phyloP scores from a whole-genome alignment of 2,113 vertebrate species.

The Bos taurus region ARS-UCD2.0 NW_020192292.1:7158001-7158500 shows the following conservation, averaged over 20 bases:
- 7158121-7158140: not conserved
- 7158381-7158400: not conserved
- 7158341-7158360: not conserved
- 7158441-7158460: not conserved
- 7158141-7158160: not conserved
- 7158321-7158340: not conserved
- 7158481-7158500: not conserved
- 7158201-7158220: not conserved
- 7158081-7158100: not conserved
- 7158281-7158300: not conserved
- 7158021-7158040: not conserved
- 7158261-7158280: not conserved
- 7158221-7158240: not conserved
- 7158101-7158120: not conserved
- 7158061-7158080: not conserved
- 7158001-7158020: not conserved
- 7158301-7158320: not conserved
- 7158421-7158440: not conserved
- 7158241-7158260: not conserved
- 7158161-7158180: not conserved
- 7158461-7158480: not conserved
- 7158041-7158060: not conserved
- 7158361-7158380: not conserved
- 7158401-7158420: not conserved
- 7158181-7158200: not conserved